phyloP scores from a whole-genome alignment of 2,888 invertebrate genomes.

The Hecatera dysodea region DNA sequence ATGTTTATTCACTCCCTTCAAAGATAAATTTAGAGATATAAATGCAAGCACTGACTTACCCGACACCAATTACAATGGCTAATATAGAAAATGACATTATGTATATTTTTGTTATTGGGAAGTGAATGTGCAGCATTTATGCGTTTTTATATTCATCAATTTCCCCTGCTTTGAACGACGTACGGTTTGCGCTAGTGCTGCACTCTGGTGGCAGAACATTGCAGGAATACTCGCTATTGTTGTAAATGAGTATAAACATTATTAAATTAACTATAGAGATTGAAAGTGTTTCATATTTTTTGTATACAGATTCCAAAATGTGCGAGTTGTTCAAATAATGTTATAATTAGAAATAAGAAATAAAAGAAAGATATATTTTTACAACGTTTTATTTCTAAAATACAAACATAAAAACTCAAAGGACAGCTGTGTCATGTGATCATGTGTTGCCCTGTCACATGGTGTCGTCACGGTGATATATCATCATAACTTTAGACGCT shows the following conservation, averaged over 20 bases:
- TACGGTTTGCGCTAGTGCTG: too few species aligned
- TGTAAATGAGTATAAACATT: neutral
- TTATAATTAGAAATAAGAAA: constrained; percentile 24
- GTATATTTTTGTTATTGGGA: too few species aligned
- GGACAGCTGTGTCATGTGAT: constrained; percentile 26
- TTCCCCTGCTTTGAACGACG: too few species aligned
- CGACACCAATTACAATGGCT: too few species aligned
- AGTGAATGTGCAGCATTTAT: too few species aligned
- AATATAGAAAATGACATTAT: too few species aligned
- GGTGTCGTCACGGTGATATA: constrained; percentile 11
- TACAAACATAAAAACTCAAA: constrained; percentile 58
- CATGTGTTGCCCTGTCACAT: constrained; percentile 18
- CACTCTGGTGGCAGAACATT: too few species aligned
- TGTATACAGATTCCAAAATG: constrained; percentile 31
- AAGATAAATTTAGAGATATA: too few species aligned
- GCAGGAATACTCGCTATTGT: too few species aligned
- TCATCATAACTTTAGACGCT: neutral
- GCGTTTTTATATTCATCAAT: too few species aligned
- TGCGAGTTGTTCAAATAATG: constrained; percentile 28
- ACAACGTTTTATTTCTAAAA: constrained; percentile 58
- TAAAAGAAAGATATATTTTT: constrained; percentile 44
- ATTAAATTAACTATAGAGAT: constrained; percentile 1
- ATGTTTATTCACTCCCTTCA: too few species aligned
- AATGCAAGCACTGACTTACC: too few species aligned
- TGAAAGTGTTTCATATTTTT: constrained; percentile 24